Conservation (phyloP, 1,140 invertebrate species). For the Hermetia illucens region DNA sequence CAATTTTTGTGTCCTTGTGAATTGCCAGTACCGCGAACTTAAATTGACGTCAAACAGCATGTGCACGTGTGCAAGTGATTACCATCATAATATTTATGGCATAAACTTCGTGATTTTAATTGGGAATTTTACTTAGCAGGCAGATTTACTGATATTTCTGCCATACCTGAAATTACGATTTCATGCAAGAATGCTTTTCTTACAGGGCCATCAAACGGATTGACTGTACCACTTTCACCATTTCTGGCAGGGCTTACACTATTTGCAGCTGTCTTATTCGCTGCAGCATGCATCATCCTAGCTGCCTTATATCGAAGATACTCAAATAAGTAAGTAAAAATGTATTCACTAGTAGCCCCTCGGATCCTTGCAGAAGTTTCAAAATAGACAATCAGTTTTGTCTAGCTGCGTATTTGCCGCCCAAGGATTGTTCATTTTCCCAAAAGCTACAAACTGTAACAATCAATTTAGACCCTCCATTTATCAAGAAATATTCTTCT, state of each 20-base stretch:
- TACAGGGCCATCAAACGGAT: conserved; percentile 32
- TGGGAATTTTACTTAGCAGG: too few relatives aligned
- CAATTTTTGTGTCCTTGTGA: too few relatives aligned
- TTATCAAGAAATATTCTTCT: too few relatives aligned
- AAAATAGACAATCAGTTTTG: neutral
- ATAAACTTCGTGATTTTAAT: neutral
- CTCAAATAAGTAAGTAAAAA: conserved; percentile 23
- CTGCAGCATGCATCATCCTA: conserved; percentile 53
- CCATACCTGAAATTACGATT: too few relatives aligned
- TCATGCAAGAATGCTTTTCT: conserved; percentile 5
- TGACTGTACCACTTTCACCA: conserved; percentile 48
- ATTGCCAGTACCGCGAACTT: too few relatives aligned
- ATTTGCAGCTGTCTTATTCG: conserved; percentile 50
- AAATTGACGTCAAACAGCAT: too few relatives aligned
- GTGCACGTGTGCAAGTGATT: too few relatives aligned
- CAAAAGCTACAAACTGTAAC: too few relatives aligned
- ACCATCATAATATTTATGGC: neutral
- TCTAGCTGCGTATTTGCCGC: neutral
- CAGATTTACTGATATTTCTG: too few relatives aligned
- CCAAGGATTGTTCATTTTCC: too few relatives aligned
- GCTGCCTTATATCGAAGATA: conserved; percentile 52
- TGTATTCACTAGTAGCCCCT: conserved; percentile 4
- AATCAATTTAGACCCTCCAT: too few relatives aligned
- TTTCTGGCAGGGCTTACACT: conserved; percentile 54
- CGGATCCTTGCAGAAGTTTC: neutral